Evolutionary conservation across 2,113 vertebrate genomes (phyloP), one percentile per base, ranked within the genome.

Genomic region (Potamarius usumacintae): DNA sequence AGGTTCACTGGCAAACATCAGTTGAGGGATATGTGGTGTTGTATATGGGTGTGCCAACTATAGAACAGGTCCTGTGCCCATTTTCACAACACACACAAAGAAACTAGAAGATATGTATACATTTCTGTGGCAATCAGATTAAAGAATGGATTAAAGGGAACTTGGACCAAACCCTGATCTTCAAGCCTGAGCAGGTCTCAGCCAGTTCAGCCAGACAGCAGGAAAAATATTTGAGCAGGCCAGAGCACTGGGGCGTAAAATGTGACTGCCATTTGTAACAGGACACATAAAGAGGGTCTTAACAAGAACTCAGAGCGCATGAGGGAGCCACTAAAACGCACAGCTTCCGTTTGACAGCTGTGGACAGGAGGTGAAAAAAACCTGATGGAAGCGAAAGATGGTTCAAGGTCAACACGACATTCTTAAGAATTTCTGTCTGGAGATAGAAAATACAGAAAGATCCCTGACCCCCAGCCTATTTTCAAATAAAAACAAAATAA

Each of bases 211-310:
- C 62, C 69, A 60, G n/a, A 74, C 84, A 77, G 80, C 53, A 90
- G 57, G 89, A 87, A 89, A 90, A 88, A 90, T 90, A 92, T 90
- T 88, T 90, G 86, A 92, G 91, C 87, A 79, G 89, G 72, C 87
- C 76, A 86, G 86, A 86, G 88, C 89, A 86, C 80, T 90, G 88
- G 90, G 92, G 90, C 88, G 88, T 92, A 91, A 84, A 84, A 93
- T 92, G 93, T 85, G 90, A 92, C 93, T 93, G 94, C 92, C 90
- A 92, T 93, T 91, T 92, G 93, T 91, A 94, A 93, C 91, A 94
- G 91, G 93, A 95, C 90, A 93, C 93, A 94, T 93, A 93, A 94
- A 94, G 93, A 93, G 91, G 90, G 90, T 83, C 89, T 91, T 92
- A 94, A 94, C 90, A 92, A 91, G 91, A 92, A 91, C 89, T 91